A percentile compares a stretch with the other conserved stretches of the same genome.
phyloP scores from a whole-genome alignment of 2,113 vertebrate genomes.

The Mustela lutreola region DNA sequence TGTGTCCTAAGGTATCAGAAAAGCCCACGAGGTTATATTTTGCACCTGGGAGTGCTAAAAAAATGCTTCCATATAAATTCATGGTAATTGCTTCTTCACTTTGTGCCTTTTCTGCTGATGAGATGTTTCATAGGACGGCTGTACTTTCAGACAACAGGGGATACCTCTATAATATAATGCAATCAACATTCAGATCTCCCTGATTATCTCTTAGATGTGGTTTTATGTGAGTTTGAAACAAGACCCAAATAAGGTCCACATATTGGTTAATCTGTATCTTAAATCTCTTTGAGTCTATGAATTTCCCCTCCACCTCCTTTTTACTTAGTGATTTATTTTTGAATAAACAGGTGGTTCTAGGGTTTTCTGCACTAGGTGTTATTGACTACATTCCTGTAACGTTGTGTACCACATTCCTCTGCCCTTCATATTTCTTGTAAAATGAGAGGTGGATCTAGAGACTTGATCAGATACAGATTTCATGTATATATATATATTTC shows the following conservation, averaged over 20 bases:
- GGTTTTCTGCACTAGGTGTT: not conserved
- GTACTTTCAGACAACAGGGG: not conserved
- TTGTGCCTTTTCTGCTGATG: not conserved
- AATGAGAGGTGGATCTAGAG: not conserved
- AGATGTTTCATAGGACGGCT: not conserved
- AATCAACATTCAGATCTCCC: not conserved
- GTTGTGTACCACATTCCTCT: not conserved
- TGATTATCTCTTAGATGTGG: not conserved
- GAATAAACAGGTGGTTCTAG: not conserved
- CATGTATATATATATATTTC: not conserved
- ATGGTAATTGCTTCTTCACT: not conserved
- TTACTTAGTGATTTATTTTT: constrained; percentile 47
- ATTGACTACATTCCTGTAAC: not conserved
- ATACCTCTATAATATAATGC: not conserved
- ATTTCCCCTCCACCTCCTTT: not conserved
- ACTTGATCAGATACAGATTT: not conserved
- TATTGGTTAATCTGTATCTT: not conserved
- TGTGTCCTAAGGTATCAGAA: not conserved
- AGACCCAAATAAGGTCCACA: not conserved
- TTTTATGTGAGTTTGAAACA: constrained; percentile 40
- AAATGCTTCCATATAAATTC: not conserved
- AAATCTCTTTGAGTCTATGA: not conserved
- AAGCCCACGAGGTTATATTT: not conserved
- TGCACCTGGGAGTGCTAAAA: not conserved
- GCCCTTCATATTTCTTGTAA: not conserved